Percentiles rank a stretch among this genome's conserved stretches.
Conservation (phyloP, 2,113 vertebrate genomes). For the Candoia aspera region DNA sequence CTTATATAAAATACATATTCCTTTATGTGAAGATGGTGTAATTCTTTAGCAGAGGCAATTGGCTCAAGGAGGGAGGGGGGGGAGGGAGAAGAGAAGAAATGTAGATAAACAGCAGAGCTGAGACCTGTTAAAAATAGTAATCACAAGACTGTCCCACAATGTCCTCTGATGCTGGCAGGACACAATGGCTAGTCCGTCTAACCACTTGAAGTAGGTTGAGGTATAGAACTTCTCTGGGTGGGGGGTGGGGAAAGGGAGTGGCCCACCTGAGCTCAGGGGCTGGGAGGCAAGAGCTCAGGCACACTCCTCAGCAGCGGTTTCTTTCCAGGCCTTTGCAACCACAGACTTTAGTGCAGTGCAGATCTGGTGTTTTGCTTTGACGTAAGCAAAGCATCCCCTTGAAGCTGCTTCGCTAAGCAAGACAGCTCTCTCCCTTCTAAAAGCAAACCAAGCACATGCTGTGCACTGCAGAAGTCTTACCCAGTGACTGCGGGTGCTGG, state of each 20-base stretch:
- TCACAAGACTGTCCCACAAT: too few species aligned
- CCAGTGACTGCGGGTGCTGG: neutral
- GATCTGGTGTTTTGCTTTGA: neutral
- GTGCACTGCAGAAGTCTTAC: neutral
- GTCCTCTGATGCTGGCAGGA: neutral
- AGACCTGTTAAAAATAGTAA: too few species aligned
- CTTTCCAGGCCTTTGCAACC: neutral
- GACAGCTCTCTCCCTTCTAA: neutral
- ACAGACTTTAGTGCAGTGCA: neutral
- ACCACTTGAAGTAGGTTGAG: neutral
- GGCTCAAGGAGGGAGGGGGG: too few species aligned
- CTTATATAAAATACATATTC: neutral
- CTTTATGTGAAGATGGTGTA: too few species aligned
- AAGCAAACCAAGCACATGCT: too few species aligned
- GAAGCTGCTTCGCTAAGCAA: neutral
- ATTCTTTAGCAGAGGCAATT: too few species aligned
- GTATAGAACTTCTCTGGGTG: too few species aligned
- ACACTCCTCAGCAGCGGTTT: too few species aligned
- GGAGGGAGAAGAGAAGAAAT: too few species aligned
- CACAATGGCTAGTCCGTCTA: neutral
- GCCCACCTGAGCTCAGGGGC: neutral
- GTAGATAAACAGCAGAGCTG: too few species aligned
- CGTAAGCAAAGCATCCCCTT: neutral
- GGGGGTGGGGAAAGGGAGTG: neutral
- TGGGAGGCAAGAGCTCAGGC: neutral